phyloP scores from a whole-genome alignment of 2,797 vertebrate species.

The Poeciliopsis paucimaculata region DNA sequence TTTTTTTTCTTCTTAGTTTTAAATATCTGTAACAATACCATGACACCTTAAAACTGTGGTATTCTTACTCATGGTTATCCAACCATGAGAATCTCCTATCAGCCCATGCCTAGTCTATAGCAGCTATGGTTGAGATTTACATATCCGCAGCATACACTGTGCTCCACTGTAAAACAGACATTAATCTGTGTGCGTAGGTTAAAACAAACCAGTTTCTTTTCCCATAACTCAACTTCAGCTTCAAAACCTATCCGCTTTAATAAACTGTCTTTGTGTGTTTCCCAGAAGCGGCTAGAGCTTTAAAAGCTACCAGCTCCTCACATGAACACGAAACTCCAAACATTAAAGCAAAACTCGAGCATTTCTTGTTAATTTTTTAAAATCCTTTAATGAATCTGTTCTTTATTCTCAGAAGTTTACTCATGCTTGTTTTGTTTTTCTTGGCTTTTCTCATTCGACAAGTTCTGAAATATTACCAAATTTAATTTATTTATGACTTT shows the following conservation, averaged over 20 bases:
- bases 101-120: neutral
- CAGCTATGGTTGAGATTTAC: slow-evolving; percentile 16
- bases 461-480: slow-evolving; percentile 78
- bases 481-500: slow-evolving; percentile 78
- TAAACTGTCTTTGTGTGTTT: slow-evolving; percentile 9
- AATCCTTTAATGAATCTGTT: slow-evolving; percentile 41
- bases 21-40: neutral
- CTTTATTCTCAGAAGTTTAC: slow-evolving; percentile 67
- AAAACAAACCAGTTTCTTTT: slow-evolving; percentile 21
- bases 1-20: neutral
- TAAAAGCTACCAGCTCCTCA: slow-evolving; percentile 26
- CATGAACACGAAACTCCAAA: slow-evolving; percentile 19
- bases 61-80: neutral
- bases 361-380: slow-evolving; percentile 16
- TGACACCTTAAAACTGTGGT: neutral
- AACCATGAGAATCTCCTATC: neutral
- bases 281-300: slow-evolving; percentile 40
- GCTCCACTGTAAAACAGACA: slow-evolving; percentile 44
- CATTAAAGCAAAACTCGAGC: slow-evolving; percentile 27
- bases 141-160: slow-evolving; percentile 35
- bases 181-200: slow-evolving; percentile 30
- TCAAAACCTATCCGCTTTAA: neutral
- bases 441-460: slow-evolving; percentile 59
- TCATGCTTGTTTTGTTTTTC: slow-evolving; percentile 48
- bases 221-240: slow-evolving; percentile 22